Conservation (phyloP, 92 coral and sea anemone species). For the Bergia puertoricense region DNA sequence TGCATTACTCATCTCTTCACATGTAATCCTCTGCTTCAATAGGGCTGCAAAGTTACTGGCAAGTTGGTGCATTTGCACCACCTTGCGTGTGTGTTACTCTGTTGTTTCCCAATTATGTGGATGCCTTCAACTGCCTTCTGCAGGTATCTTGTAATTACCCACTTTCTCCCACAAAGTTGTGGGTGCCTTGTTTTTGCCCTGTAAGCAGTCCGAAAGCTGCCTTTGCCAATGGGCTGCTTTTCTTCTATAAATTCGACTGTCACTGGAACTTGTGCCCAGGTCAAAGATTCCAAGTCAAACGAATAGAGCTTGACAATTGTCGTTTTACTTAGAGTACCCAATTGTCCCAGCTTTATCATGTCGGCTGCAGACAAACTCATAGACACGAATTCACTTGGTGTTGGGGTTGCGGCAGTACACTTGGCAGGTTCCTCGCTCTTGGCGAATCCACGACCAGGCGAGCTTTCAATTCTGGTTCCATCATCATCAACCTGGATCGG, state of each 20-base stretch:
- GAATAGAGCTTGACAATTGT: constrained; percentile 40
- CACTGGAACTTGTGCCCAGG: constrained; percentile 47
- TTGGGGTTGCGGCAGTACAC: constrained; percentile 23
- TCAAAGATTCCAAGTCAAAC: constrained; percentile 47
- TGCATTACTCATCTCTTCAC: neutral
- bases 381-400: constrained; percentile 52
- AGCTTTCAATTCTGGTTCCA: constrained; percentile 8
- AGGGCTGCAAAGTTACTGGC: constrained; percentile 63
- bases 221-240: constrained; percentile 42
- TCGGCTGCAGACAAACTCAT: constrained; percentile 60
- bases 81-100: constrained; percentile 60
- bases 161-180: constrained; percentile 34
- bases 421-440: neutral
- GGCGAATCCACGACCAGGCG: constrained; percentile 16
- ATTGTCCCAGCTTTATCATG: constrained; percentile 61
- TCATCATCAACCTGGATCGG: neutral
- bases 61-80: constrained; percentile 69
- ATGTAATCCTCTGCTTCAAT: constrained; percentile 9
- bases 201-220: constrained; percentile 57
- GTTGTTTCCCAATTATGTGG: constrained; percentile 22
- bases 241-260: constrained; percentile 50
- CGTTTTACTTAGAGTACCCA: constrained; percentile 43
- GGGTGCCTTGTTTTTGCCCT: constrained; percentile 50
- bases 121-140: constrained; percentile 50
- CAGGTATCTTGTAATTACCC: constrained; percentile 67